phyloP scores from a whole-genome alignment of 2,113 vertebrate species.

The Ochotona princeps region DNA sequence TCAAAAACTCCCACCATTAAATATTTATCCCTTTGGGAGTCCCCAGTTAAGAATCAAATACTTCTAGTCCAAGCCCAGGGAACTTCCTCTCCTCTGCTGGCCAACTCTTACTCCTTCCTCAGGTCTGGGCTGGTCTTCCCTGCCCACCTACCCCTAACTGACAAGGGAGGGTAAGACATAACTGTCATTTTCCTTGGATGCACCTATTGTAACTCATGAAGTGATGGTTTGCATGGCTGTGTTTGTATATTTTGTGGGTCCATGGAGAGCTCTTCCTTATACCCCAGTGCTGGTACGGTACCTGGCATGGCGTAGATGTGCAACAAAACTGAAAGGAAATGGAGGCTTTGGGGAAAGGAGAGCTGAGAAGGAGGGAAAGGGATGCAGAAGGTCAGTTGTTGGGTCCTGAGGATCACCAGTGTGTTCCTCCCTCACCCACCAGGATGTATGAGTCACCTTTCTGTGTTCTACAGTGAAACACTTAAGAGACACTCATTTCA shows the following conservation, averaged over 20 bases:
- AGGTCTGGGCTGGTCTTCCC: slow-evolving; percentile 9
- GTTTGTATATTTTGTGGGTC: neutral
- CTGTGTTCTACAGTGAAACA: too few relatives aligned
- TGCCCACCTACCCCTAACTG: neutral
- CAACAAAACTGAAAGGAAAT: neutral
- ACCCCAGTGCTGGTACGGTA: neutral
- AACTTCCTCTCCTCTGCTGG: neutral
- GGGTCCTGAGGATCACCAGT: neutral
- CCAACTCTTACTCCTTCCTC: slow-evolving; percentile 41
- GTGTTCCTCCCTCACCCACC: neutral
- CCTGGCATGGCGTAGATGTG: neutral
- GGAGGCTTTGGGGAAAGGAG: slow-evolving; percentile 21
- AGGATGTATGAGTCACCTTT: neutral
- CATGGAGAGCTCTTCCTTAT: neutral
- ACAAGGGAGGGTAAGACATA: neutral
- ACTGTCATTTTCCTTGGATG: neutral
- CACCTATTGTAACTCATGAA: slow-evolving; percentile 28
- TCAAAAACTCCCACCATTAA: slow-evolving; percentile 64
- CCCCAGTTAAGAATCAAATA: slow-evolving; percentile 69
- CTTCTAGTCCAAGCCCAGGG: slow-evolving; percentile 54
- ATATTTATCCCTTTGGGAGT: slow-evolving; percentile 70
- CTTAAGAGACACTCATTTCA: too few relatives aligned
- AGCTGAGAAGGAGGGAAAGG: neutral
- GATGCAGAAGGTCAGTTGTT: slow-evolving; percentile 14
- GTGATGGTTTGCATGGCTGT: slow-evolving; percentile 6